phyloP scores from a whole-genome alignment of 2,888 invertebrate species.

The Caenorhabditis macrosperma region DNA sequence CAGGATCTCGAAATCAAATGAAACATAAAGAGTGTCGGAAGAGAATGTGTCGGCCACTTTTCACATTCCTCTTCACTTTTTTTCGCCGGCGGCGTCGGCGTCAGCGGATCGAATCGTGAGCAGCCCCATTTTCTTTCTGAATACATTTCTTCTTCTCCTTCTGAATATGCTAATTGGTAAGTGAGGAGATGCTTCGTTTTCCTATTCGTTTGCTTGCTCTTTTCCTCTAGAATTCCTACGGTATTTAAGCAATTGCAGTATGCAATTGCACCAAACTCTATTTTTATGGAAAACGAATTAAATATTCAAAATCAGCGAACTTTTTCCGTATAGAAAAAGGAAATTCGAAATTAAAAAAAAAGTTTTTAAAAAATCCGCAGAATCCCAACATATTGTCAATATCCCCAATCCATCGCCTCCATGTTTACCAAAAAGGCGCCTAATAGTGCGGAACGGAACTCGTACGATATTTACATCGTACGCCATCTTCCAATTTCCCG shows the following conservation, averaged over 20 bases:
- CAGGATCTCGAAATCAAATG: background rate
- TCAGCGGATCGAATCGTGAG: too few relatives aligned
- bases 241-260: too few relatives aligned
- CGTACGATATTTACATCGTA: background rate
- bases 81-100: too few relatives aligned
- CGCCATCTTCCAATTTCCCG: background rate
- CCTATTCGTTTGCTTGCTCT: background rate
- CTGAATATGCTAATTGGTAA: constrained; percentile 14
- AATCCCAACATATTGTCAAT: too few relatives aligned
- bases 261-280: too few relatives aligned
- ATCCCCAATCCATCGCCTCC: too few relatives aligned
- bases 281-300: too few relatives aligned
- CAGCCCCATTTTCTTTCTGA: background rate
- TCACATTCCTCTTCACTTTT: background rate
- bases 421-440: too few relatives aligned
- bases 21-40: background rate
- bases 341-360: too few relatives aligned
- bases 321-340: too few relatives aligned
- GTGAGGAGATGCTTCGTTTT: background rate
- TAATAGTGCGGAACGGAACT: background rate
- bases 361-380: too few relatives aligned
- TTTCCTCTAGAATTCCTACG: background rate
- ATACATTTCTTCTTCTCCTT: background rate
- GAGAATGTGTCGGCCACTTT: background rate
- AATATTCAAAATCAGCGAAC: too few relatives aligned